A percentile compares a stretch with the other conserved stretches of the same genome.
Conservation (phyloP, 2,797 vertebrate species). For the Alfaro cultratus region DNA sequence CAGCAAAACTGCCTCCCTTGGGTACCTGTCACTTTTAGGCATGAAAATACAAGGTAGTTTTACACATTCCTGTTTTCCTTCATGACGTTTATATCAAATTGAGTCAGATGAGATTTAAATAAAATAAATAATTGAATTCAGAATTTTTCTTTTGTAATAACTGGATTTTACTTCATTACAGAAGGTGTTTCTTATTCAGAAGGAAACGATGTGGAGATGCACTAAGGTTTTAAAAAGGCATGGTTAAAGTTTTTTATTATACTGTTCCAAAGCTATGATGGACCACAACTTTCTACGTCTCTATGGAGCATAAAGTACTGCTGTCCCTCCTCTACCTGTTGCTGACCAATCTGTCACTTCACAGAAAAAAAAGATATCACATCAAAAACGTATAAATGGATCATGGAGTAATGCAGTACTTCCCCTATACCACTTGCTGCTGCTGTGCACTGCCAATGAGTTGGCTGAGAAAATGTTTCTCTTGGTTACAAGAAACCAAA, state of each 20-base stretch:
- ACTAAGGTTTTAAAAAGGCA: not conserved
- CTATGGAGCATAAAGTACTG: not conserved
- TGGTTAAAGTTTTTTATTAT: not conserved
- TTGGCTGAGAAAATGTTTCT: not conserved
- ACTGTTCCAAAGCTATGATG: no score
- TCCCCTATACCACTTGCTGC: not conserved
- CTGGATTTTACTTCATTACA: not conserved
- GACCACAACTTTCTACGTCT: not conserved
- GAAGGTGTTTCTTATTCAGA: not conserved
- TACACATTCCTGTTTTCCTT: conserved; percentile 18
- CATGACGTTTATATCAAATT: conserved; percentile 14
- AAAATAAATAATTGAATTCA: not conserved
- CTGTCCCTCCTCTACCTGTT: not conserved
- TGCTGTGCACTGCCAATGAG: not conserved
- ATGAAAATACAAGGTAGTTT: conserved; percentile 1
- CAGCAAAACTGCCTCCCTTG: conserved; percentile 30
- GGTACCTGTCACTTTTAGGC: conserved; percentile 34
- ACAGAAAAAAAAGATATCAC: no score
- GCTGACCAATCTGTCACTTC: not conserved
- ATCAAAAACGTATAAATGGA: no score
- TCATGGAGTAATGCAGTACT: not conserved
- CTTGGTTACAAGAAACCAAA: not conserved
- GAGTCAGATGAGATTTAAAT: conserved; percentile 12
- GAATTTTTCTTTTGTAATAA: not conserved
- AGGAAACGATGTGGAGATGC: conserved; percentile 9